Evolutionary conservation across 2,888 invertebrate genomes (phyloP).

Genomic region (Muschampia plurimacula): DNA sequence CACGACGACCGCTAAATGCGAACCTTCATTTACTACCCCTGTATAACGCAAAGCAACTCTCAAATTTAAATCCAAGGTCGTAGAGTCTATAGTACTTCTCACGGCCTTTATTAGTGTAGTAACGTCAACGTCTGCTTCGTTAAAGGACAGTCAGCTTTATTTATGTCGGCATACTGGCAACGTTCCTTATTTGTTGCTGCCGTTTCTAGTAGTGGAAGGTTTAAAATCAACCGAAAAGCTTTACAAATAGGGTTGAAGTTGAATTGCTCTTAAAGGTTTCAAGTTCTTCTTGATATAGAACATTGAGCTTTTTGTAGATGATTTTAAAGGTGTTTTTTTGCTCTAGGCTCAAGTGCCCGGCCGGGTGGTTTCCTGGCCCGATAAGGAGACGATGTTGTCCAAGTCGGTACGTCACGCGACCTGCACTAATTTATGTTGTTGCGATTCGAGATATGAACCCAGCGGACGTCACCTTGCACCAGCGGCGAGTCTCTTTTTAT

Average conservation of each 20-base stretch:
- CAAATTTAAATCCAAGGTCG: conserved; percentile 60
- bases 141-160: conserved; percentile 85
- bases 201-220: conserved; percentile 40
- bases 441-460: conserved; percentile 78
- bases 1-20: conserved; percentile 78
- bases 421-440: conserved; percentile 83
- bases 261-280: conserved; percentile 47
- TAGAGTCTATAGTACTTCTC: conserved; percentile 67
- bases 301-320: conserved; percentile 62
- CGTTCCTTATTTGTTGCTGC: conserved; percentile 78
- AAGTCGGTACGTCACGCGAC: conserved; percentile 83
- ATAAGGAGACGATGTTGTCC: conserved; percentile 79
- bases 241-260: conserved; percentile 67
- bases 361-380: conserved; percentile 76
- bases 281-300: conserved; percentile 55
- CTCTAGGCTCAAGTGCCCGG: conserved; percentile 52
- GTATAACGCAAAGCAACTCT: conserved; percentile 50
- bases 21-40: conserved; percentile 79
- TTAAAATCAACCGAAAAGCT: conserved; percentile 15
- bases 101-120: conserved; percentile 72
- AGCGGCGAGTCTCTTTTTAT: conserved; percentile 59
- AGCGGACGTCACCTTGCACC: conserved; percentile 61
- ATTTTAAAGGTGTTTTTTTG: conserved; percentile 61
- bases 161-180: conserved; percentile 83
- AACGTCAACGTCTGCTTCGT: conserved; percentile 82